Evolutionary conservation across 1,140 invertebrate genomes (phyloP), one percentile per base, ranked within the genome.

Genomic region (Drosophila navojoa): DNA sequence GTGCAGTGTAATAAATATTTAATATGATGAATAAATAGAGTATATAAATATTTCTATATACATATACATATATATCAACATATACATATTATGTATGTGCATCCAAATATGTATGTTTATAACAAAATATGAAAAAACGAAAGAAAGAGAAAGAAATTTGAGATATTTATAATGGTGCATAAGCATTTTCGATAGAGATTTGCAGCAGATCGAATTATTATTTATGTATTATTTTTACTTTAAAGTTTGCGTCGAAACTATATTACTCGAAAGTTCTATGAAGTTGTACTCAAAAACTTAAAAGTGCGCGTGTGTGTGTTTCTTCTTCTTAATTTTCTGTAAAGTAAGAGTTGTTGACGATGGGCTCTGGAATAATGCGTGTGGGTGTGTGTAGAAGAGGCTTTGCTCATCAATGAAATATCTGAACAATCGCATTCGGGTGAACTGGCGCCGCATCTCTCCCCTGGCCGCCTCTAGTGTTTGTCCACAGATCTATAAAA

Each of bases 1-100:
- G 63, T 81, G 70, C 59, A 77, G 70, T 81, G 79, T 74, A 70
- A 81, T 74, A 27, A 45, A 47, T 64, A 57, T 16, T 15, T 32
- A 59, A 62, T 16, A 16, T 3, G 15, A 45, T 16, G 7, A 44
- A 44, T 4, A n/a, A 44, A 44, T 15, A 45, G 4, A 45, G 10
- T 4, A 11, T 25, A 16, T 38, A 45, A 32, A 47, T 29, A n/a
- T 27, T 15, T 40, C 7, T 4, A 22, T 5, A 44, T 40, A 6
- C 40, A 19, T n/a, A n/a, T n/a, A n/a, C n/a, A n/a, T n/a, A n/a
- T n/a, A n/a, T n/a, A n/a, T n/a, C n/a, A n/a, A n/a, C n/a, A n/a
- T n/a, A n/a, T n/a, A n/a, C n/a, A n/a, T n/a, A n/a, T n/a, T n/a
- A n/a, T 10, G 6, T 7, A 29, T 10, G 29, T 47, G 9, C 40